phyloP scores from a whole-genome alignment of 2,797 vertebrate genomes.

The Diplodus puntazzo region DNA sequence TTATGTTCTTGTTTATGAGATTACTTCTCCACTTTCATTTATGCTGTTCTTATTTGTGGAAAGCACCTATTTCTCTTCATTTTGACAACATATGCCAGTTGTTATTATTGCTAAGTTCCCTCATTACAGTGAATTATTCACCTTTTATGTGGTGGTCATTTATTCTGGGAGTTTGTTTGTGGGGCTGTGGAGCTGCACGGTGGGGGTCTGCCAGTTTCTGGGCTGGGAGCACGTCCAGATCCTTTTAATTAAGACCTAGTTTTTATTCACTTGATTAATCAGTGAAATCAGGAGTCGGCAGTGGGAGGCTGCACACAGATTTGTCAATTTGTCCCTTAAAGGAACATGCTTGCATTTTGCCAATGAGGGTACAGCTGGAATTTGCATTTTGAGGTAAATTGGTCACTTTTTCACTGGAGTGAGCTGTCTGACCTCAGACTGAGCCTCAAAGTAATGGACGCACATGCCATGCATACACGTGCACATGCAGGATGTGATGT shows the following conservation, averaged over 20 bases:
- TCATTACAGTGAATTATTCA: conserved; percentile 83
- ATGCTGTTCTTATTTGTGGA: conserved; percentile 64
- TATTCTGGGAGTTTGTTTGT: conserved; percentile 79
- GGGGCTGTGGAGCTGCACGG: conserved; percentile 63
- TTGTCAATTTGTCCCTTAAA: conserved; percentile 85
- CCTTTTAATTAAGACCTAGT: conserved; percentile 86
- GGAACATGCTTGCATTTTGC: conserved; percentile 77
- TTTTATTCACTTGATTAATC: conserved; percentile 87
- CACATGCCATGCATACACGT: conserved; percentile 39
- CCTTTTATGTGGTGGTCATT: conserved; percentile 77
- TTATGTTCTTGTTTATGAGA: conserved; percentile 72
- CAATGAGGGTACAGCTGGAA: conserved; percentile 75
- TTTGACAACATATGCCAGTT: conserved; percentile 81
- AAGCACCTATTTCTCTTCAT: conserved; percentile 70
- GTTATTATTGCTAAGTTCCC: conserved; percentile 81
- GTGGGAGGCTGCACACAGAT: conserved; percentile 84
- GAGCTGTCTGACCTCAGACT: conserved; percentile 81
- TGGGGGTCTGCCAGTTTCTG: conserved; percentile 80
- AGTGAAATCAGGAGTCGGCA: conserved; percentile 82
- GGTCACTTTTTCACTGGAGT: conserved; percentile 84
- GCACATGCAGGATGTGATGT: conserved; percentile 38
- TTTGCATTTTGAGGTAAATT: conserved; percentile 86
- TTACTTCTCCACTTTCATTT: conserved; percentile 63
- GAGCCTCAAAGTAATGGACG: conserved; percentile 68
- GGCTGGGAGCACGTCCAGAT: conserved; percentile 81